Evolutionary conservation across 2,888 invertebrate genomes (phyloP), one percentile per base, ranked within the genome.

Genomic region (Drosophila mercatorum): DNA sequence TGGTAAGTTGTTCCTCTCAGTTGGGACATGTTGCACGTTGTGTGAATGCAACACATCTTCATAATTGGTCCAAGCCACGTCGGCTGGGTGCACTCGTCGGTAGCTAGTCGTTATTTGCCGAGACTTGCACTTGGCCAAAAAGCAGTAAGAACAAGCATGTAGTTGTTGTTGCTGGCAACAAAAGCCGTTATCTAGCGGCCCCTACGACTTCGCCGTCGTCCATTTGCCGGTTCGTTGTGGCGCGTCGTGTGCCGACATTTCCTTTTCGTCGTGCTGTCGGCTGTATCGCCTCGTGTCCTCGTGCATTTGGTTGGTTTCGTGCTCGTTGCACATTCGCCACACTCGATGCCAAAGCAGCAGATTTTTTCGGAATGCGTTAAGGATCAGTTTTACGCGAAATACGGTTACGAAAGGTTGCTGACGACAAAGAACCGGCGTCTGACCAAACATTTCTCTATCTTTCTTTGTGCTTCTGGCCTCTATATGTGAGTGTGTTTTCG

Each of bases 371-470:
- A 91, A 91, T 91, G 88, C 90, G 90, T 90, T 91, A 90, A 91
- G 91, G 91, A 91, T 91, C 92, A 92, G 93, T 92, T 92, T 89
- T 91, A 87, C 92, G 93, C 92, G 92, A 92, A 92, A 91, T 90
- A 91, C 92, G 90, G 91, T 90, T 90, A 91, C 91, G 92, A 91
- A 90, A 92, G 93, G 88, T 91, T 80, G 91, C 88, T 80, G 80
- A 78, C 81, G 88, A 83, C 79, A 74, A 76, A 79, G 68, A 74
- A 69, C 83, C 85, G 89, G 83, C 75, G 73, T 82, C 77, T 68
- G 65, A 83, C 68, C 64, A 76, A 87, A 88, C 70, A 81, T 69
- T 84, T 75, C 44, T 64, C 57, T 68, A 53, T 69, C 70, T 72
- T 65, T 72, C 51, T 66, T 67, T 62, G 46, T 68, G 64, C 41